phyloP scores from a whole-genome alignment of 2,797 vertebrate genomes.

The Apogon hyalosoma region DNA sequence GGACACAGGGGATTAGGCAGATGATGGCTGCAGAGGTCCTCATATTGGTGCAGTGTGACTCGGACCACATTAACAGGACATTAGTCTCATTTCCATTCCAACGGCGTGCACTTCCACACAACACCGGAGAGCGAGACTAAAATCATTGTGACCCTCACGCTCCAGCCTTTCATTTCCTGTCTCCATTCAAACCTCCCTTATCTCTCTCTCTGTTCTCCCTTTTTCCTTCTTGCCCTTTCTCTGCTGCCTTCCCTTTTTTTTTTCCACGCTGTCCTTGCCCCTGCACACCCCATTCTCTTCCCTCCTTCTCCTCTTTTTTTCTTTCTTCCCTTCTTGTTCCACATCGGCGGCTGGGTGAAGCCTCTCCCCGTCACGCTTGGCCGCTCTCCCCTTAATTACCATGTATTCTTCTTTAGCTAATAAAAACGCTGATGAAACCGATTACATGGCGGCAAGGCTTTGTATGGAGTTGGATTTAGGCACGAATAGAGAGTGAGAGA shows the following conservation, averaged over 20 bases:
- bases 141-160: conserved; percentile 75
- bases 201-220: conserved; percentile 59
- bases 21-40: conserved; percentile 72
- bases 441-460: conserved; percentile 81
- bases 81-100: conserved; percentile 82
- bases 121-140: conserved; percentile 60
- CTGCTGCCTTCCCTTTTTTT: conserved; percentile 30
- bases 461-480: conserved; percentile 69
- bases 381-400: conserved; percentile 85
- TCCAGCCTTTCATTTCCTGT: conserved; percentile 82
- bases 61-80: conserved; percentile 82
- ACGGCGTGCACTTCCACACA: conserved; percentile 62
- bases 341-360: conserved; percentile 76
- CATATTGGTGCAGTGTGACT: conserved; percentile 76
- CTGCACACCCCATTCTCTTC: conserved; percentile 52
- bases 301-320: conserved; percentile 45
- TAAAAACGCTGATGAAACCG: conserved; percentile 86
- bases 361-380: conserved; percentile 78
- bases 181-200: conserved; percentile 77
- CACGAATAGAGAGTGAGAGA: conserved; percentile 54
- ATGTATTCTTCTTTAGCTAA: conserved; percentile 86
- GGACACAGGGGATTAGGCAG: conserved; percentile 83
- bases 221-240: conserved; percentile 71
- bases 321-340: conserved; percentile 75
- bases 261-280: conserved; percentile 56